A percentile compares a stretch with the other conserved stretches of the same genome.
phyloP scores from a whole-genome alignment of 2,797 vertebrate genomes.

The Malacoraja senta region DNA sequence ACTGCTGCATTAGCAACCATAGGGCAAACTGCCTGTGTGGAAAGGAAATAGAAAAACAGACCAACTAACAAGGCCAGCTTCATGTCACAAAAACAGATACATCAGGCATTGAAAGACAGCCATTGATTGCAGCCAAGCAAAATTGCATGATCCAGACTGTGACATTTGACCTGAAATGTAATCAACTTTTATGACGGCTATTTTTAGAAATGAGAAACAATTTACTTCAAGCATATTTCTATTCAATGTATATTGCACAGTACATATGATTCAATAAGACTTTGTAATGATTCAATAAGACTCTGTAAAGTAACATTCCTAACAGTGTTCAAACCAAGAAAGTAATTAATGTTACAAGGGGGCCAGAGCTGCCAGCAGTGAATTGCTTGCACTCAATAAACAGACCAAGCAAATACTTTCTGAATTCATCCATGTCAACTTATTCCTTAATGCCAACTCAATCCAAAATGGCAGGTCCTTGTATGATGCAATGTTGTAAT shows the following conservation, averaged over 20 bases:
- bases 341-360: neutral
- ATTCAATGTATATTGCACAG: neutral
- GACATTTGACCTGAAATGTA: neutral
- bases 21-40: neutral
- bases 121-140: neutral
- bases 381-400: too few relatives aligned
- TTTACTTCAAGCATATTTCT: neutral
- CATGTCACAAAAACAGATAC: neutral
- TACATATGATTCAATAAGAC: neutral
- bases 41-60: neutral
- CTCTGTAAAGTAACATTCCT: neutral
- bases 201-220: neutral
- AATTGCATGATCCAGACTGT: neutral
- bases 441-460: too few relatives aligned
- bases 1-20: neutral
- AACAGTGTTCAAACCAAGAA: neutral
- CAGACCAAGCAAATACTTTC: too few relatives aligned
- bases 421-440: too few relatives aligned
- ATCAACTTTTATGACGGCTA: neutral
- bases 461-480: too few relatives aligned
- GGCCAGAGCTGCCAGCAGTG: neutral
- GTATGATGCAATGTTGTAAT: too few relatives aligned
- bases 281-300: neutral
- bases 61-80: neutral
- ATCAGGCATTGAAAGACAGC: neutral